A percentile compares a stretch with the other conserved stretches of the same genome.
Evolutionary conservation across 2,888 invertebrate species (phyloP).

Genomic region (Minunthozetes semirufus): DNA sequence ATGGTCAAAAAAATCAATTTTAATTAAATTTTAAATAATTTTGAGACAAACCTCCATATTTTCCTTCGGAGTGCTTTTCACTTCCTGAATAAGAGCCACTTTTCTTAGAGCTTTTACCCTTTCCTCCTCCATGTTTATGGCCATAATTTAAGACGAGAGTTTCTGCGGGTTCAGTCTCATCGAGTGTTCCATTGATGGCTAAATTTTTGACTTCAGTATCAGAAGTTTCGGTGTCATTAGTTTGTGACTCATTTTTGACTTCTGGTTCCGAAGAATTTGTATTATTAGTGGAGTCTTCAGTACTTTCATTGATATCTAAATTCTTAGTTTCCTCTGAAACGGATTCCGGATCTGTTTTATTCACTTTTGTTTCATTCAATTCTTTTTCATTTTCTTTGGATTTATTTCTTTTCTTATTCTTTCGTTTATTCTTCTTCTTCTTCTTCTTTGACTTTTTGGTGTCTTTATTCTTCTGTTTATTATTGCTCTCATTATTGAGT

Average conservation of each 20-base stretch:
- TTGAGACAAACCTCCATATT: background rate
- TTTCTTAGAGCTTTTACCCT: background rate
- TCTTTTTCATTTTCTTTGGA: background rate
- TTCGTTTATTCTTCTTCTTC: background rate
- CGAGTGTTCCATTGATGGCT: background rate
- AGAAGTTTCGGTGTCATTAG: background rate
- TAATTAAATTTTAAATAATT: background rate
- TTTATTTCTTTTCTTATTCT: background rate
- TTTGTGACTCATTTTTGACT: background rate
- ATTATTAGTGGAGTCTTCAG: background rate
- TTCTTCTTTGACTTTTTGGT: background rate
- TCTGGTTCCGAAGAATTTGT: background rate
- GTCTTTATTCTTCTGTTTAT: background rate
- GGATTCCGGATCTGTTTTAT: background rate
- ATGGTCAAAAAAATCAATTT: background rate
- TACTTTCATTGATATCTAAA: background rate
- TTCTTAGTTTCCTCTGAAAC: background rate
- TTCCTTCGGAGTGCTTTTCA: constrained; percentile 7
- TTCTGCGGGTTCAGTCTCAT: constrained; percentile 13
- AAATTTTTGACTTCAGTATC: background rate
- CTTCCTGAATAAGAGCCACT: background rate
- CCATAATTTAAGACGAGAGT: background rate
- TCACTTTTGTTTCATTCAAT: background rate
- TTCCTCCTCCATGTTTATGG: background rate
- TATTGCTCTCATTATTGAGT: background rate